A percentile compares a stretch with the other conserved stretches of the same genome.
These are phyloP conservation scores for Camptogramma bilineatum DNA, from an alignment of 2,888 invertebrate species.

Conservation along the genomic window DNA sequence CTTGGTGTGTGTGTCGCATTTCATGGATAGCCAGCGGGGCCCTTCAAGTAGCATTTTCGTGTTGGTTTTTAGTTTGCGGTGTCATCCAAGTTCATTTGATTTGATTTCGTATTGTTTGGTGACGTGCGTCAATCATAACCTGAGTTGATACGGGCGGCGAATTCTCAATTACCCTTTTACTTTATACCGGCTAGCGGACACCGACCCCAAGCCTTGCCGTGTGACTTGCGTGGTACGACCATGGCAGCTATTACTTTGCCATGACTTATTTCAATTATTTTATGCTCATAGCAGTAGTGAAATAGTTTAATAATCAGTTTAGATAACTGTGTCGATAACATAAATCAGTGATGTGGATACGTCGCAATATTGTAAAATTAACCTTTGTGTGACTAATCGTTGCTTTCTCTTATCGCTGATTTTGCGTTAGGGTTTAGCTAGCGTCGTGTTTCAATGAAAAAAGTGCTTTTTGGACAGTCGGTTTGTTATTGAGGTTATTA, in stretches of 20 bases:
- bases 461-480: slow-evolving; percentile 53
- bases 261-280: slow-evolving; percentile 55
- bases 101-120: slow-evolving; percentile 48
- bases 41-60: slow-evolving; percentile 58
- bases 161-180: slow-evolving; percentile 78
- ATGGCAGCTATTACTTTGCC: slow-evolving; percentile 83
- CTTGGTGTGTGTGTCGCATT: slow-evolving; percentile 76
- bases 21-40: slow-evolving; percentile 77
- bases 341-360: slow-evolving; percentile 63
- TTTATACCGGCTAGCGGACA: slow-evolving; percentile 86
- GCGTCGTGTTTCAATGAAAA: slow-evolving; percentile 56
- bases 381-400: slow-evolving; percentile 79
- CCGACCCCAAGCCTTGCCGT: slow-evolving; percentile 88
- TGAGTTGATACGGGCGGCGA: slow-evolving; percentile 62
- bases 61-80: slow-evolving; percentile 34
- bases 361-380: slow-evolving; percentile 72
- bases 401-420: slow-evolving; percentile 81
- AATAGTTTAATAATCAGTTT: slow-evolving; percentile 62
- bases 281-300: slow-evolving; percentile 47
- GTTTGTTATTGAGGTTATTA: slow-evolving; percentile 78
- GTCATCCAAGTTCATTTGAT: slow-evolving; percentile 43
- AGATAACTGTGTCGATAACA: slow-evolving; percentile 66
- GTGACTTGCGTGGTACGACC: slow-evolving; percentile 84
- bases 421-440: slow-evolving; percentile 60
- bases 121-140: slow-evolving; percentile 49